A percentile compares a stretch with the other conserved stretches of the same genome.
These are phyloP conservation scores for Coluber constrictor DNA, from an alignment of 2,797 vertebrate species.

Conservation along the genomic window DNA sequence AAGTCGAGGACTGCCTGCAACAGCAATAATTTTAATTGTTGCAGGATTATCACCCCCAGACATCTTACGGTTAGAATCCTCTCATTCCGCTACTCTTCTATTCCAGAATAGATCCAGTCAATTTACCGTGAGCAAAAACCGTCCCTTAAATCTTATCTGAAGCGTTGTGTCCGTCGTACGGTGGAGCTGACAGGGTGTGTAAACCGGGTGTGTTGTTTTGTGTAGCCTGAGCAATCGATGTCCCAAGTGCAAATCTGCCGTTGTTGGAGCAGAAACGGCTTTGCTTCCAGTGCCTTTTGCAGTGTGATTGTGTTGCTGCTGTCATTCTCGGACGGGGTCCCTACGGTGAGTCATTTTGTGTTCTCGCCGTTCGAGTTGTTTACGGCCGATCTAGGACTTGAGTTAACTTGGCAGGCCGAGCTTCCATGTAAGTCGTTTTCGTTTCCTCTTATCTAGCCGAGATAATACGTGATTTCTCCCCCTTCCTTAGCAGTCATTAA, in stretches of 20 bases:
- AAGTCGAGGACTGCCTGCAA: not conserved
- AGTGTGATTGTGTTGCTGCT: conserved; percentile 62
- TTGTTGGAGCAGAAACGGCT: conserved; percentile 62
- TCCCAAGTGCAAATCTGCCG: conserved; percentile 52
- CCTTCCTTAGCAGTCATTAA: conserved; percentile 56
- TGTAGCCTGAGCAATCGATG: conserved; percentile 71
- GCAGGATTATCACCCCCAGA: not conserved
- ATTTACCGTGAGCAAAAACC: not conserved
- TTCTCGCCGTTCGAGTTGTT: conserved; percentile 76
- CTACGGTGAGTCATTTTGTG: conserved; percentile 67
- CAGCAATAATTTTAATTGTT: not conserved
- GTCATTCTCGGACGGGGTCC: conserved; percentile 63
- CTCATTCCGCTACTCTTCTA: not conserved
- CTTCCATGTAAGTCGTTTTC: conserved; percentile 74
- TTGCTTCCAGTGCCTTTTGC: conserved; percentile 46
- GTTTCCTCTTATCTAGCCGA: conserved; percentile 72
- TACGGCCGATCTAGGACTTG: conserved; percentile 73
- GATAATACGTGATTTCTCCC: conserved; percentile 71
- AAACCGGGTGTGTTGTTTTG: not conserved
- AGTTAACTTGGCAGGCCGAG: conserved; percentile 76
- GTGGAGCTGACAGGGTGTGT: conserved; percentile 42
- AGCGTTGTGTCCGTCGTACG: not conserved
- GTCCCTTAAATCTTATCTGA: not conserved
- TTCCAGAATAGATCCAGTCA: not conserved
- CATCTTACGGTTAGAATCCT: conserved; percentile 26